A percentile compares a stretch with the other conserved stretches of the same genome.
These are phyloP conservation scores for Octopus bimaculoides DNA, from an alignment of 1,140 invertebrate species.

Conservation along the genomic window DNA sequence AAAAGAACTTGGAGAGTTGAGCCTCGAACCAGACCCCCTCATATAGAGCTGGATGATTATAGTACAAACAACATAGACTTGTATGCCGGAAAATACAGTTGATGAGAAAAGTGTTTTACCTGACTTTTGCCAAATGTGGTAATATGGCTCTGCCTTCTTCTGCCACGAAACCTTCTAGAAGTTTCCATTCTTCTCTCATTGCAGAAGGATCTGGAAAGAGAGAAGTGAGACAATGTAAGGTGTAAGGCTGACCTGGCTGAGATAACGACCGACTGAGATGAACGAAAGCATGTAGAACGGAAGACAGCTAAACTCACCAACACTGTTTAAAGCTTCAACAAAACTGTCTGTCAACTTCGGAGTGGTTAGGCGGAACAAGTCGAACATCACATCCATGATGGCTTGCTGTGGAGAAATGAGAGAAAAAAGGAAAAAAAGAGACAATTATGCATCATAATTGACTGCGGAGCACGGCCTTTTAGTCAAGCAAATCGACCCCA, in stretches of 20 bases:
- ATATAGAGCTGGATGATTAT: no score
- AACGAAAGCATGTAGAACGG: no score
- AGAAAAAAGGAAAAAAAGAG: background rate
- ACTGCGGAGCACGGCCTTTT: no score
- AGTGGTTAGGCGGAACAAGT: constrained; percentile 78
- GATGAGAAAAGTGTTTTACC: constrained; percentile 19
- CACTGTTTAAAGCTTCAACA: constrained; percentile 77
- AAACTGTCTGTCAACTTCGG: constrained; percentile 91
- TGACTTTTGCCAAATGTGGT: constrained; percentile 43
- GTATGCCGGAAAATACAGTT: background rate
- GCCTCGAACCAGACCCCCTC: no score
- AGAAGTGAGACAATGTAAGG: constrained; percentile 12
- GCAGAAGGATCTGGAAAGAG: constrained; percentile 68
- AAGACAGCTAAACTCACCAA: constrained; percentile 54
- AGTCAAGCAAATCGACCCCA: no score
- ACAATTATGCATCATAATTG: no score
- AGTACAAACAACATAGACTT: no score
- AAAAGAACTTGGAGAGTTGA: no score
- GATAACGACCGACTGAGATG: background rate
- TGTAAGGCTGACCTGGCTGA: background rate
- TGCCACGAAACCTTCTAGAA: constrained; percentile 89
- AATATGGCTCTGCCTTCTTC: constrained; percentile 70
- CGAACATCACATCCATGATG: constrained; percentile 86
- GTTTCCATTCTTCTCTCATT: constrained; percentile 76
- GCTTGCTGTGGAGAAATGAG: constrained; percentile 69